Evolutionary conservation across 1,140 invertebrate genomes (phyloP).

Genomic region (Meloidogyne floridensis): DNA sequence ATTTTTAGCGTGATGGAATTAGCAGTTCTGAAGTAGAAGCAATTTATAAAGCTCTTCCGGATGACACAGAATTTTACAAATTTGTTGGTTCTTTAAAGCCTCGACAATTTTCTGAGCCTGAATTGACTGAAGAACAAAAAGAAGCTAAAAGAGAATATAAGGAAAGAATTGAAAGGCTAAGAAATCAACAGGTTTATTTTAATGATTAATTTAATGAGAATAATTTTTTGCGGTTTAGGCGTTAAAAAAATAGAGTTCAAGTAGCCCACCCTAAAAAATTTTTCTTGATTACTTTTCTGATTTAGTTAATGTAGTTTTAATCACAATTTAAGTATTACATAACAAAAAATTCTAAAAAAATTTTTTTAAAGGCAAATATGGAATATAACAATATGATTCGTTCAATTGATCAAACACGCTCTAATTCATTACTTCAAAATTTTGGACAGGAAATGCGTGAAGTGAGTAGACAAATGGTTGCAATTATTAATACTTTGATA

Average conservation of each 20-base stretch:
- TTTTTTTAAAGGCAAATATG: constrained; percentile 41
- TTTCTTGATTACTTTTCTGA: no score
- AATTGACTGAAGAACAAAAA: constrained; percentile 22
- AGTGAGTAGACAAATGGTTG: constrained; percentile 67
- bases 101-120: neutral
- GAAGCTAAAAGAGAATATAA: constrained; percentile 17
- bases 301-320: no score
- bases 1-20: constrained; percentile 15
- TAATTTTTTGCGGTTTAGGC: constrained; percentile 11
- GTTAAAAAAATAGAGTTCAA: no score
- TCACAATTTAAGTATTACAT: no score
- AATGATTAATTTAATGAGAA: neutral
- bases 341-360: no score
- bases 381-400: constrained; percentile 55
- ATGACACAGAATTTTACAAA: constrained; percentile 36
- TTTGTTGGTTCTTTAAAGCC: constrained; percentile 40
- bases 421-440: constrained; percentile 45
- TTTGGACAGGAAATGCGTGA: constrained; percentile 65
- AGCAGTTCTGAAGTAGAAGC: constrained; percentile 32
- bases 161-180: constrained; percentile 41
- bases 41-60: constrained; percentile 33
- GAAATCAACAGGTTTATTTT: constrained; percentile 34
- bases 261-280: no score
- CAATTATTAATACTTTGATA: constrained; percentile 68
- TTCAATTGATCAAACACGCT: constrained; percentile 49